Evolutionary conservation across 2,113 vertebrate species (phyloP), one percentile per base, ranked within the genome.

Genomic region (Toxostoma redivivum): DNA sequence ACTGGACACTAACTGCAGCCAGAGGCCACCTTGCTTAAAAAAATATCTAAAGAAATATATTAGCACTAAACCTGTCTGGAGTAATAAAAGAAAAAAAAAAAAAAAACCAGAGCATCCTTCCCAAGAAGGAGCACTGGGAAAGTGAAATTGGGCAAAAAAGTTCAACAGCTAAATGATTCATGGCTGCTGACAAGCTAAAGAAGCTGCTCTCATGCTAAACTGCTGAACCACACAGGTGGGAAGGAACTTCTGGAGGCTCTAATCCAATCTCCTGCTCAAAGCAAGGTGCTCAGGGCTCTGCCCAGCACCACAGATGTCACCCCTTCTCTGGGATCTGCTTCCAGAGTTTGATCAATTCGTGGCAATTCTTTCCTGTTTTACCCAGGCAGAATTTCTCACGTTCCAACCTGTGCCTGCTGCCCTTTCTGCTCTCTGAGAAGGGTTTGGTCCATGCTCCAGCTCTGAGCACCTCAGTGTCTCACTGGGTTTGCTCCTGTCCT

Each of bases 1-100:
- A 62, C 15, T 78, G 88, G 96, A 94, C 86, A 94, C 86, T 96
- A 96, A 97, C 81, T 96, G 88, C 94, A 96, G 94, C 85, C 86
- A 94, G 88, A 95, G 93, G 93, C 95, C 86, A 95, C 77, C 88
- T 92, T 91, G 64, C 86, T 95, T 91, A 89, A 95, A 93, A 95
- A 94, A 95, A 91, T 86, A 96, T 4, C 90, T 83, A 11, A 88
- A 95, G 96, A 96, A 92, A 95, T 95, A 96, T 91, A 92, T 94
- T 84, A 96, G 72, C 86, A 94, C 70, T 91, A 96, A 93, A 96
- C 44, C 65, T 95, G 93, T 81, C 94, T 61, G 30, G 20, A 80
- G 74, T 47, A 80, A 95, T 92, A 93, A 83, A 91, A 90, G 16
- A 90, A 88, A 45, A 17, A 53, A 56, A 57, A n/a, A 22, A 14